Conservation (phyloP, 1,140 invertebrate genomes). For the Nomia melanderi region DNA sequence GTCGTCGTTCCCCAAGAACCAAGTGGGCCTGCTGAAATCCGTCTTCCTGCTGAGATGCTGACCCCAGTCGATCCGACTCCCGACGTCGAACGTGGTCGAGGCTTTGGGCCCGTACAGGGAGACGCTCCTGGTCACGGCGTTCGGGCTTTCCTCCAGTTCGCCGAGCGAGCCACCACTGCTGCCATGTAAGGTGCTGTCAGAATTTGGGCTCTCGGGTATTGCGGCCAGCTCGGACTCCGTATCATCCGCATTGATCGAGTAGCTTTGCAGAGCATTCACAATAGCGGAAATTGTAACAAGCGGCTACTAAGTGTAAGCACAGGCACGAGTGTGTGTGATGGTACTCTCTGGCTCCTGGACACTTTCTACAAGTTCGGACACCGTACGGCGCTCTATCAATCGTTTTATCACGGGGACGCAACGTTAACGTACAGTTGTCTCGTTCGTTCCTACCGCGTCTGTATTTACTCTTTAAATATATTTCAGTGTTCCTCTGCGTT, state of each 20-base stretch:
- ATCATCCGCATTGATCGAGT: conserved; percentile 90
- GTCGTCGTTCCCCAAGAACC: conserved; percentile 84
- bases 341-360: conserved; percentile 15
- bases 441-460: no score
- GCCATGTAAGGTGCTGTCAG: conserved; percentile 89
- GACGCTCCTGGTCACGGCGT: conserved; percentile 79
- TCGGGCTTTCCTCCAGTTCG: conserved; percentile 76
- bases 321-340: conserved; percentile 39
- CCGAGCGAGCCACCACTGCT: conserved; percentile 84
- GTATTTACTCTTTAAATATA: no score
- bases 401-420: not conserved
- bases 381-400: not conserved
- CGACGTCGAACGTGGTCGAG: conserved; percentile 62
- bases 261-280: conserved; percentile 80
- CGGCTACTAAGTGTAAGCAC: conserved; percentile 56
- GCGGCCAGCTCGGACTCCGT: conserved; percentile 92
- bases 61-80: conserved; percentile 47
- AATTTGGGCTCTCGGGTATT: conserved; percentile 93
- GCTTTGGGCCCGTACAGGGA: conserved; percentile 70
- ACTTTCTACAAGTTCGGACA: not conserved
- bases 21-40: conserved; percentile 78
- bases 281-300: conserved; percentile 71
- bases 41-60: not conserved
- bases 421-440: not conserved
- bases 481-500: no score